Conservation (phyloP, 2,888 invertebrate genomes). For the Sepioteuthis lessoniana region DNA sequence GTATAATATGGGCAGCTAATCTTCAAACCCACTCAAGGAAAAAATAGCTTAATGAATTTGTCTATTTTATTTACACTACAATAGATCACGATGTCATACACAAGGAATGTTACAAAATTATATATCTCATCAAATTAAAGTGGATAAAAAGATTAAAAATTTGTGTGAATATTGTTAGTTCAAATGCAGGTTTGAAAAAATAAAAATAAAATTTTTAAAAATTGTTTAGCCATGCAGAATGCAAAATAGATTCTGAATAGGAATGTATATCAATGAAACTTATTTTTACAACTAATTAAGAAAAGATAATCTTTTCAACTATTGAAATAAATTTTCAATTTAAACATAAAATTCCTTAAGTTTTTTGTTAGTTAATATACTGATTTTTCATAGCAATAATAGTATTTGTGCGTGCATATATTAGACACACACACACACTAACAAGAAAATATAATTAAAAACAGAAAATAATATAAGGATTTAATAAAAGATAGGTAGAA, state of each 20-base stretch:
- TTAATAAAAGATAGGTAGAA: no score
- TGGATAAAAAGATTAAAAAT: not conserved
- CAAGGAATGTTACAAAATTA: not conserved
- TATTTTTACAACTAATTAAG: no score
- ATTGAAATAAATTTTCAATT: no score
- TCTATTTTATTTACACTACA: not conserved
- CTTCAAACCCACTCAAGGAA: not conserved
- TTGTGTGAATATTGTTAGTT: not conserved
- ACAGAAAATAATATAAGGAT: no score
- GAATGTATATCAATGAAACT: not conserved
- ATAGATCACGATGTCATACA: not conserved
- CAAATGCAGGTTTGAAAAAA: conserved; percentile 24
- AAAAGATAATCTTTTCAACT: no score
- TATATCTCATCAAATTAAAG: not conserved
- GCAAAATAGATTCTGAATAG: not conserved
- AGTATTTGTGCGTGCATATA: no score
- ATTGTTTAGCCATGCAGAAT: not conserved
- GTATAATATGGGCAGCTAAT: not conserved
- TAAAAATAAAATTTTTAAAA: not conserved
- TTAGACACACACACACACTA: no score
- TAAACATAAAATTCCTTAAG: no score
- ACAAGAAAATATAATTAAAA: no score
- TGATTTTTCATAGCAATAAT: no score
- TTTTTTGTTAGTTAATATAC: no score
- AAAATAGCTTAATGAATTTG: not conserved